Percentiles rank a stretch among this genome's conserved stretches.
These are phyloP conservation scores for Sakesphorus luctuosus DNA, from an alignment of 2,113 vertebrate species.

Conservation along the genomic window DNA sequence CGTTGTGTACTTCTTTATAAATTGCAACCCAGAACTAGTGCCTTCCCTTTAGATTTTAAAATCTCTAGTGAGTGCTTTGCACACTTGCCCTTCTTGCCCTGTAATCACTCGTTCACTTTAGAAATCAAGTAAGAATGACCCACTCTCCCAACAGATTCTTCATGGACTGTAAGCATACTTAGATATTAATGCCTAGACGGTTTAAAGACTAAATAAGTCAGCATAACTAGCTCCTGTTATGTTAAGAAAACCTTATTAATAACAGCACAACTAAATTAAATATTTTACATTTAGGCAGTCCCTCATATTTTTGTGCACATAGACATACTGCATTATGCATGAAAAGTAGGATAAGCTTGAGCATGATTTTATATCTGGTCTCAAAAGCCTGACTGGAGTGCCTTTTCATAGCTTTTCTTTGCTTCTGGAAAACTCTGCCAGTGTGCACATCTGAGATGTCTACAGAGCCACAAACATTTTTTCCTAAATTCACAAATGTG, in stretches of 20 bases:
- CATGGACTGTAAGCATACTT: neutral
- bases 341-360: neutral
- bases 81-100: neutral
- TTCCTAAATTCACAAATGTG: neutral
- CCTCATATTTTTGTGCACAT: neutral
- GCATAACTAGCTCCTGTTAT: neutral
- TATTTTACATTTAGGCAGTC: neutral
- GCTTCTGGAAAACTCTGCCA: neutral
- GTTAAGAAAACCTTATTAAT: neutral
- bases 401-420: neutral
- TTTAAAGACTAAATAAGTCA: neutral
- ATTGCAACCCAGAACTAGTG: neutral
- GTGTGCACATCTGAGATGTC: neutral
- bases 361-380: neutral
- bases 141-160: neutral
- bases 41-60: neutral
- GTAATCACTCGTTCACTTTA: neutral
- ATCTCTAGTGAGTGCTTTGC: neutral
- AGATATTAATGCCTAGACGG: neutral
- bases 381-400: neutral
- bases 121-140: neutral
- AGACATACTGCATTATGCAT: neutral
- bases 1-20: neutral
- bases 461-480: neutral
- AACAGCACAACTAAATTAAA: neutral